Evolutionary conservation across 2,888 invertebrate species (phyloP).

Genomic region (Malthinus flaveolus): DNA sequence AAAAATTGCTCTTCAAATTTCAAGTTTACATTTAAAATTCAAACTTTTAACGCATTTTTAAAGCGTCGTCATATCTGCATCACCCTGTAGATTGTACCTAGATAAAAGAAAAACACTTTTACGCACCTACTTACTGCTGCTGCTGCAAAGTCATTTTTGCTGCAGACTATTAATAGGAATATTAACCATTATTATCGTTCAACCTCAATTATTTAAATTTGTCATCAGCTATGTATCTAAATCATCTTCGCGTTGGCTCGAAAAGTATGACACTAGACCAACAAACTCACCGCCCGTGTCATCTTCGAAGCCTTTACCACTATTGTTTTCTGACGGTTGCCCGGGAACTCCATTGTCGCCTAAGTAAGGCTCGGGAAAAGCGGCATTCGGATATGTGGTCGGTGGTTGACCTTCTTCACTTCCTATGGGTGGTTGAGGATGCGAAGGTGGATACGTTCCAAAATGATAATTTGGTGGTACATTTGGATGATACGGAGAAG

Average conservation of each 20-base stretch:
- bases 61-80: too few species aligned
- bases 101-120: background rate
- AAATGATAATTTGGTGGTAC: slow-evolving; percentile 56
- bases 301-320: slow-evolving; percentile 58
- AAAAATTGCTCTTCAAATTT: too few species aligned
- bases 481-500: slow-evolving; percentile 56
- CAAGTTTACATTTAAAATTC: too few species aligned
- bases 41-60: too few species aligned
- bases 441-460: slow-evolving; percentile 53
- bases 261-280: slow-evolving; percentile 89
- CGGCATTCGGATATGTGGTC: slow-evolving; percentile 52
- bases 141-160: background rate
- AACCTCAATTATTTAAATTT: slow-evolving; percentile 13
- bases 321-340: slow-evolving; percentile 38
- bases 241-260: slow-evolving; percentile 87
- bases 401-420: slow-evolving; percentile 50
- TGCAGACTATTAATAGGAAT: slow-evolving; percentile 11
- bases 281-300: slow-evolving; percentile 76
- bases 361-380: slow-evolving; percentile 44
- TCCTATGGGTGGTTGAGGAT: slow-evolving; percentile 48
- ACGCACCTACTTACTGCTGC: background rate
- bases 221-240: slow-evolving; percentile 69
- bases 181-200: slow-evolving; percentile 8
- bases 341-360: slow-evolving; percentile 30
- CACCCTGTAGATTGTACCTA: background rate